phyloP scores from a whole-genome alignment of 2,888 invertebrate genomes.

The Lasioglossum leucozonium region DNA sequence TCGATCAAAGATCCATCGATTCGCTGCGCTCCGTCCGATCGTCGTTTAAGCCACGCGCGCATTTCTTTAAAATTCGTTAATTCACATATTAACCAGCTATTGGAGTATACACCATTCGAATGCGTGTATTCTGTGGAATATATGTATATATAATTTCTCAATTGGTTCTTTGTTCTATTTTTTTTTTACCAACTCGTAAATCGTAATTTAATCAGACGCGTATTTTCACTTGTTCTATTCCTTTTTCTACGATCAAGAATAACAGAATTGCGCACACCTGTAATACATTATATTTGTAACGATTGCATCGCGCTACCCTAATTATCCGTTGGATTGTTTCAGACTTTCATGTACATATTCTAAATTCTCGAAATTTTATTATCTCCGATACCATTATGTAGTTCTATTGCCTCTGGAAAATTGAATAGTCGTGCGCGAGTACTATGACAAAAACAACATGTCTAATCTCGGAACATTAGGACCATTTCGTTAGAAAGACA shows the following conservation, averaged over 20 bases:
- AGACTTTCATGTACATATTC: neutral
- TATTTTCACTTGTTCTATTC: neutral
- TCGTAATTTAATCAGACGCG: neutral
- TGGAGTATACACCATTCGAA: neutral
- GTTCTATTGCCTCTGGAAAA: neutral
- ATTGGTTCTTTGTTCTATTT: neutral
- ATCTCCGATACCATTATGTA: neutral
- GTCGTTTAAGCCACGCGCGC: slow-evolving; percentile 60
- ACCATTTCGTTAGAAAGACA: slow-evolving; percentile 33
- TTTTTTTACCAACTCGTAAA: neutral
- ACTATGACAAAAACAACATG: slow-evolving; percentile 52
- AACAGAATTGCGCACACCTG: neutral
- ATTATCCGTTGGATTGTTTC: neutral
- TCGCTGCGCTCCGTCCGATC: slow-evolving; percentile 56
- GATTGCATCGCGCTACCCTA: too few species aligned
- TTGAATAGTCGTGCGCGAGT: slow-evolving; percentile 52
- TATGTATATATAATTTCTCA: neutral
- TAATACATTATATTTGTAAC: neutral
- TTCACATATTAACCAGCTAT: neutral
- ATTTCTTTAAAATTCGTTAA: slow-evolving; percentile 31
- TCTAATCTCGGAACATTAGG: slow-evolving; percentile 65
- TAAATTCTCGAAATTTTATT: neutral
- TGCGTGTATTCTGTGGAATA: slow-evolving; percentile 1
- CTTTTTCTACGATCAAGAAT: neutral
- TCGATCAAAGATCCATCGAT: slow-evolving; percentile 38